phyloP scores from a whole-genome alignment of 2,888 invertebrate genomes.

The Standfussiana lucernea region DNA sequence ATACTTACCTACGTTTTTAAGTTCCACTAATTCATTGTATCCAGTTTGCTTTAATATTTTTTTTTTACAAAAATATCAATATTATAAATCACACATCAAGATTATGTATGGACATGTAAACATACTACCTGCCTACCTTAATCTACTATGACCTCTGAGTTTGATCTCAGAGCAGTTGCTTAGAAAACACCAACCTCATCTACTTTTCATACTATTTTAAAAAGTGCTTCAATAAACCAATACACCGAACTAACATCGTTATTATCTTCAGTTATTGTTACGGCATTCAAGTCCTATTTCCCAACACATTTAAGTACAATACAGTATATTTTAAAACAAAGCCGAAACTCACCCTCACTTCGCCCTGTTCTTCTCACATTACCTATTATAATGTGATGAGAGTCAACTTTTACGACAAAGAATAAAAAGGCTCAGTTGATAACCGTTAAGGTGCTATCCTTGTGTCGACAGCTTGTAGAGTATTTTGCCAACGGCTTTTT shows the following conservation, averaged over 20 bases:
- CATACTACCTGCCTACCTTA: not conserved
- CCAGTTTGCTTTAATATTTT: not conserved
- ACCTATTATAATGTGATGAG: constrained; percentile 40
- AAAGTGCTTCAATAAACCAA: not conserved
- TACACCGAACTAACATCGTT: not conserved
- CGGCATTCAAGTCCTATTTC: not conserved
- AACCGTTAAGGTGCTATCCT: constrained; percentile 48
- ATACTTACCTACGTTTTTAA: not conserved
- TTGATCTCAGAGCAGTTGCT: not conserved
- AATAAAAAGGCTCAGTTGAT: constrained; percentile 59
- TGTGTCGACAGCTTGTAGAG: constrained; percentile 52
- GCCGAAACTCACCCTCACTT: not conserved
- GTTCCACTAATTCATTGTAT: not conserved
- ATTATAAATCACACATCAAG: not conserved
- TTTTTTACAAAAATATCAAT: not conserved
- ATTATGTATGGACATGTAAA: not conserved
- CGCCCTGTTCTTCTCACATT: constrained; percentile 11
- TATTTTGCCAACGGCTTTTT: constrained; percentile 47
- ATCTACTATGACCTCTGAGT: not conserved
- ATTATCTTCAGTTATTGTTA: not conserved
- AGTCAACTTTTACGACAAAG: constrained; percentile 53
- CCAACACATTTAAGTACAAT: not conserved
- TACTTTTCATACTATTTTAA: no score
- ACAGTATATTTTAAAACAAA: constrained; percentile 7
- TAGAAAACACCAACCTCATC: not conserved